phyloP scores from a whole-genome alignment of 2,888 invertebrate species.

The Mermis nigrescens region DNA sequence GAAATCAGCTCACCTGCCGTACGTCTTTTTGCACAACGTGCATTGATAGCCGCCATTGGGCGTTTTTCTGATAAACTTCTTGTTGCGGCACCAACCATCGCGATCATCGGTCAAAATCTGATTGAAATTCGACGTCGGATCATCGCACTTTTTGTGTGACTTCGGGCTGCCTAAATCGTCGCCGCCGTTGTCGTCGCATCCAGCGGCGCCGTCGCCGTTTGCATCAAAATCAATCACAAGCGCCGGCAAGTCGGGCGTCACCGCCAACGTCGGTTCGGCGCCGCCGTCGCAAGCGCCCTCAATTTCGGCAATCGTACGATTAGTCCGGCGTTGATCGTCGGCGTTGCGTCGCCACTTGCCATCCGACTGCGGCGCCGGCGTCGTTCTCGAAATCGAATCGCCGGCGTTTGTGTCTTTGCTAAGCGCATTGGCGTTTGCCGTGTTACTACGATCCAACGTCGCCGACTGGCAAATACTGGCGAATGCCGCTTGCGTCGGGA shows the following conservation, averaged over 20 bases:
- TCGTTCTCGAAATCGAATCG: too few relatives aligned
- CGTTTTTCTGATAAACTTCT: conserved; percentile 29
- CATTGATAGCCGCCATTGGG: conserved; percentile 24
- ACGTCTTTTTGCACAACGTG: conserved; percentile 28
- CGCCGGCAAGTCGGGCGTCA: not conserved
- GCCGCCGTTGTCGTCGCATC: not conserved
- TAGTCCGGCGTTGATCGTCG: too few relatives aligned
- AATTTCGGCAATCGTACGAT: too few relatives aligned
- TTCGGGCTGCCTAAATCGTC: not conserved
- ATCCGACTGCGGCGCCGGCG: too few relatives aligned
- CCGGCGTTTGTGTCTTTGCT: too few relatives aligned
- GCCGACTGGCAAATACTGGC: too few relatives aligned
- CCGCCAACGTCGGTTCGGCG: not conserved
- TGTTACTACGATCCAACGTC: too few relatives aligned
- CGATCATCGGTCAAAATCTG: not conserved
- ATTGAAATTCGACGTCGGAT: not conserved
- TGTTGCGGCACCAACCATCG: conserved; percentile 30
- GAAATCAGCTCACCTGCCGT: conserved; percentile 17
- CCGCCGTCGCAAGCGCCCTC: not conserved
- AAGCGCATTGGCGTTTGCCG: too few relatives aligned
- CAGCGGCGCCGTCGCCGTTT: not conserved
- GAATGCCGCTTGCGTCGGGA: too few relatives aligned
- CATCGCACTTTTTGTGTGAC: not conserved
- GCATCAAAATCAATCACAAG: not conserved
- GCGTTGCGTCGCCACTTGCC: too few relatives aligned